Percentiles rank a stretch among this genome's conserved stretches.
Evolutionary conservation across 2,797 vertebrate species (phyloP).

Genomic region (Rhynchonycteris naso): DNA sequence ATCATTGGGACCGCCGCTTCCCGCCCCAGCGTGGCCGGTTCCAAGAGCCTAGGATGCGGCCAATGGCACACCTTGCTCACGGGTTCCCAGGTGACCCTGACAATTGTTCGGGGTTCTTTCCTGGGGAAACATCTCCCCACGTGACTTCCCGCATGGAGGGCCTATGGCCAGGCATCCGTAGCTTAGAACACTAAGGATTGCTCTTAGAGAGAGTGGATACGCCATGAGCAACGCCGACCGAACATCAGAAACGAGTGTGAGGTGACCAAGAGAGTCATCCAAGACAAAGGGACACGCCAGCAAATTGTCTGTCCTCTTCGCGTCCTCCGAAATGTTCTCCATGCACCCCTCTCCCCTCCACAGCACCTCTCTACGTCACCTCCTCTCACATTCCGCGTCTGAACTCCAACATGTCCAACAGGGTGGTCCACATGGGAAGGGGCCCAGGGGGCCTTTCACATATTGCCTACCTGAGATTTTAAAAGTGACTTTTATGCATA

Average conservation of each 20-base stretch:
- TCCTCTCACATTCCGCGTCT: not conserved
- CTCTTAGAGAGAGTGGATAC: not conserved
- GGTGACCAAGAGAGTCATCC: not conserved
- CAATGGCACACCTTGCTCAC: not conserved
- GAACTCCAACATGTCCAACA: not conserved
- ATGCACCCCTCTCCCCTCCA: rapidly evolving
- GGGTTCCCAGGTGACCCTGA: not conserved
- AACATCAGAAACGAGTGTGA: not conserved
- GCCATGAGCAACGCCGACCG: not conserved
- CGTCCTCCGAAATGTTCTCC: not conserved
- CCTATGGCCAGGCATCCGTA: too few species aligned
- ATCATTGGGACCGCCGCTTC: not conserved
- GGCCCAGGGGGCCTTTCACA: not conserved
- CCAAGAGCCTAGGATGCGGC: not conserved
- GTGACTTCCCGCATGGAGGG: too few species aligned
- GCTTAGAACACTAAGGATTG: not conserved
- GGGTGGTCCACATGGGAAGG: too few species aligned
- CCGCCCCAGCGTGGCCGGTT: not conserved
- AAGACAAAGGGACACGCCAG: not conserved
- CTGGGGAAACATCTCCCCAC: not conserved
- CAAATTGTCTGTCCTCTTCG: not conserved
- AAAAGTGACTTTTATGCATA: not conserved
- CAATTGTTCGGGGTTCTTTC: not conserved
- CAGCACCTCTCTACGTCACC: rapidly evolving
- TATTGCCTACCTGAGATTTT: not conserved